Evolutionary conservation across 2,888 invertebrate genomes (phyloP), one percentile per base, ranked within the genome.

Genomic region (Dendrolimus pini): DNA sequence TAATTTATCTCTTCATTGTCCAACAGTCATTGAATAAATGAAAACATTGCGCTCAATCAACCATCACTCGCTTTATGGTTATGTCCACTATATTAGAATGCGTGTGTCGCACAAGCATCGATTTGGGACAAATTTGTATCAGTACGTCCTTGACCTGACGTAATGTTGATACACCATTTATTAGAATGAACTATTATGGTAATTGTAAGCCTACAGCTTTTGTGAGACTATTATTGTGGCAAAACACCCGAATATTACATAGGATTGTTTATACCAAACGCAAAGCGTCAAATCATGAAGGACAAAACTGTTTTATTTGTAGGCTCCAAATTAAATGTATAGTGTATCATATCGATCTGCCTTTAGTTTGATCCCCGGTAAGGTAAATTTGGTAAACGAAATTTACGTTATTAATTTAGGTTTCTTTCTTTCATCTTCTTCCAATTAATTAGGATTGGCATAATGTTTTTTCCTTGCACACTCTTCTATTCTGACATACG

Each of bases 1-100:
- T 74, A 74, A 74, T 72, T 74, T 74, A 72, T 68, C 68, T 59
- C 55, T 59, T 65, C 62, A 66, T 67, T 66, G 68, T 65, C 67
- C 58, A 56, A 58, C 62, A 30, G 30, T 59, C 65, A 65, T 69
- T 71, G 70, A 72, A 68, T 69, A 67, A 69, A 71, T 69, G 63
- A 69, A 68, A 71, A 69, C 60, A 61, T 65, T 63, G 62, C 62
- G 65, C 61, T 65, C 60, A 59, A 69, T 70, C 65, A 70, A 70
- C 69, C 65, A 54, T 14, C 8, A 54, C 41, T 47, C 55, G 55
- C 9, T 47, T 47, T 47, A 47, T 47, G 47, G 3, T 47, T 54
- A 54, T n/a, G 54, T 12, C 13, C 47, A 8, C 47, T 47, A 47
- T 47, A 47, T 10, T 10, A 12, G 47, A 47, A 47, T 52, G 12